A percentile compares a stretch with the other conserved stretches of the same genome.
Conservation (phyloP, 2,888 invertebrate species). For the Torymus auratus region DNA sequence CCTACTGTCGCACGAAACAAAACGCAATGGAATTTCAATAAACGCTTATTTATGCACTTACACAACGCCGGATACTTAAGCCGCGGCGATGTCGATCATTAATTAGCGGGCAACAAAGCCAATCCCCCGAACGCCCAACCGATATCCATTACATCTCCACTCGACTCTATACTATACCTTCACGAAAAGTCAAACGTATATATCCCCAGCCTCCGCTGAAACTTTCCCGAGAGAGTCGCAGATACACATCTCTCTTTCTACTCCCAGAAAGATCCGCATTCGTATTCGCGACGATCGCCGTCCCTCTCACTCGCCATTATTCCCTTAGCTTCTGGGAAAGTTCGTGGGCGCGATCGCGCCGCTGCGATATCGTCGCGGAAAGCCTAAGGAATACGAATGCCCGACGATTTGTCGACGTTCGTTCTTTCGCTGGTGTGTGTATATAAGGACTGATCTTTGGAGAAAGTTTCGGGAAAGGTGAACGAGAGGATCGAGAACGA, state of each 20-base stretch:
- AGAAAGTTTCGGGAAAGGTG: not conserved
- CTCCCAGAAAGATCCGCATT: not conserved
- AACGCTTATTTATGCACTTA: too few relatives aligned
- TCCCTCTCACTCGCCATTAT: not conserved
- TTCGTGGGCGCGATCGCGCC: slow-evolving; percentile 23
- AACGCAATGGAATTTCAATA: too few relatives aligned
- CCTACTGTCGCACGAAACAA: too few relatives aligned
- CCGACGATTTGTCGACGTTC: not conserved
- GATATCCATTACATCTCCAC: too few relatives aligned
- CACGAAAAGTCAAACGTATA: too few relatives aligned
- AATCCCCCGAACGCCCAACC: too few relatives aligned
- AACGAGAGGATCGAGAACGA: too few relatives aligned
- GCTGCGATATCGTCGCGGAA: slow-evolving; percentile 13
- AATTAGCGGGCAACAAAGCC: too few relatives aligned
- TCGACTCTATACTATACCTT: too few relatives aligned
- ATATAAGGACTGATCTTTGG: not conserved
- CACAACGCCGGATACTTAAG: too few relatives aligned
- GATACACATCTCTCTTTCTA: not conserved
- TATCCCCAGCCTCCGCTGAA: not conserved
- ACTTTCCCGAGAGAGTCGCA: not conserved
- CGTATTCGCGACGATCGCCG: slow-evolving; percentile 27
- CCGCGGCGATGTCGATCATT: too few relatives aligned
- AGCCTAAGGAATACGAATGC: slow-evolving; percentile 22
- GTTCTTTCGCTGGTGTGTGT: not conserved
- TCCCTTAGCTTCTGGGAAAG: slow-evolving; percentile 35